Base-by-base conservation (phyloP, 1,140 invertebrate species). In the Anoplolepis gracilipes region DNA sequence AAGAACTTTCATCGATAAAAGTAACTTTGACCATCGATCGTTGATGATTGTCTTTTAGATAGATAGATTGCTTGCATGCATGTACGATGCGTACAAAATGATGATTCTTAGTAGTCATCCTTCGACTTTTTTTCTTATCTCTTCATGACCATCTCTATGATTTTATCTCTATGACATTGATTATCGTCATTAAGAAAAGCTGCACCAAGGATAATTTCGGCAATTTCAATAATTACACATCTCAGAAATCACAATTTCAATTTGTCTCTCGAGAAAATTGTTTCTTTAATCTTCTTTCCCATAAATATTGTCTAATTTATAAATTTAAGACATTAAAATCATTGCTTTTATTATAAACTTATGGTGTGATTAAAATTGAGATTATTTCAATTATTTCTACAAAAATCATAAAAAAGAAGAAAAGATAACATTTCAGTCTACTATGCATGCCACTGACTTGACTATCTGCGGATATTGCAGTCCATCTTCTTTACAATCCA, bases 21-120 rank as follows among this genome's bases (percentile, higher is more conserved):
- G 30, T 75, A 62, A 77, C 72, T 57, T 62, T 64, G 81, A 64
- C n/a, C 42, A 77, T 64, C 46, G 42, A 77, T 84, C 73, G 46
- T 64, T 65, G 72, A 84, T 77, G 76, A 84, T 84, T 77, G 49
- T 62, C 57, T 84, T 57, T 64, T 42, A 84, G 67, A 39, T 33
- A 76, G 39, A 59, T n/a, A n/a, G n/a, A n/a, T n/a, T 53, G 62
- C 33, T 81, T 19, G 78, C 36, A 61, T 19, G 65, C 65, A 46
- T 2, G 61, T 64, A 65, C 25, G 16, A 16, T 36, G 81, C 75
- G 62, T 67, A 78, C 30, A 33, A 57, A 85, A 65, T 46, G 36
- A 82, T 28, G 46, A 49, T 82, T 82, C 78, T 42, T 6, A 82
- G 39, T 46, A 73, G 19, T 61, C 53, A 81, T 81, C 36, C 78